These are phyloP conservation scores for Panopea generosa DNA, from an alignment of 2,888 invertebrate genomes.

Conservation along the genomic window DNA sequence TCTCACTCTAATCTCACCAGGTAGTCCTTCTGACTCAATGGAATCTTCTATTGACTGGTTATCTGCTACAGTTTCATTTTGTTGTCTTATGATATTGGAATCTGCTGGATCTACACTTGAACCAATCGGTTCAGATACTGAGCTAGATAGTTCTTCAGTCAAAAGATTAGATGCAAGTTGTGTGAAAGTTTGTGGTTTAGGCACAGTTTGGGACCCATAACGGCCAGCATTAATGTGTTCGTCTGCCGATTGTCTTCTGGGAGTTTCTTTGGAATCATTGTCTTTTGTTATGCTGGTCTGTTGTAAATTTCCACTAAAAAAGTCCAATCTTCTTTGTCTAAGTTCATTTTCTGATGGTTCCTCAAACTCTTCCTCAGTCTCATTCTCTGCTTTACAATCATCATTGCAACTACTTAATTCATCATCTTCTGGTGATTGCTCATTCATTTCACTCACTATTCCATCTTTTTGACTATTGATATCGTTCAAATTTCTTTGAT, in stretches of 20 bases:
- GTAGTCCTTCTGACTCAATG: constrained; percentile 21
- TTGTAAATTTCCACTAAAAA: constrained; percentile 34
- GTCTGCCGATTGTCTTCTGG: not conserved
- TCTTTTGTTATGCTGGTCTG: not conserved
- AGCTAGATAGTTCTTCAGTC: not conserved
- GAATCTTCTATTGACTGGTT: not conserved
- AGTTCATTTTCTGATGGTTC: constrained; percentile 52
- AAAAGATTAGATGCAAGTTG: constrained; percentile 27
- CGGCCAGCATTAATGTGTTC: not conserved
- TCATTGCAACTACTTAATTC: not conserved
- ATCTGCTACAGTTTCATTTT: not conserved
- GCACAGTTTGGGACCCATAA: not conserved
- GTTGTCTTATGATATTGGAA: not conserved
- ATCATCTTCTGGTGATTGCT: no score
- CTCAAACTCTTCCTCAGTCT: constrained; percentile 1
- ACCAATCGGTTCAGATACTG: not conserved
- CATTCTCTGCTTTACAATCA: not conserved
- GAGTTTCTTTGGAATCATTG: not conserved
- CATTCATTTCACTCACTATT: no score
- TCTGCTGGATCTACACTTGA: constrained; percentile 1
- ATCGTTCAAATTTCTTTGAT: no score
- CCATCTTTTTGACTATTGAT: no score
- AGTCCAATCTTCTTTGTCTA: constrained; percentile 62
- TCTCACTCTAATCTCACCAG: constrained; percentile 73
- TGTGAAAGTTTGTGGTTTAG: constrained; percentile 4